Evolutionary conservation across 2,113 vertebrate genomes (phyloP), one percentile per base, ranked within the genome.

Genomic region (Tyto alba): DNA sequence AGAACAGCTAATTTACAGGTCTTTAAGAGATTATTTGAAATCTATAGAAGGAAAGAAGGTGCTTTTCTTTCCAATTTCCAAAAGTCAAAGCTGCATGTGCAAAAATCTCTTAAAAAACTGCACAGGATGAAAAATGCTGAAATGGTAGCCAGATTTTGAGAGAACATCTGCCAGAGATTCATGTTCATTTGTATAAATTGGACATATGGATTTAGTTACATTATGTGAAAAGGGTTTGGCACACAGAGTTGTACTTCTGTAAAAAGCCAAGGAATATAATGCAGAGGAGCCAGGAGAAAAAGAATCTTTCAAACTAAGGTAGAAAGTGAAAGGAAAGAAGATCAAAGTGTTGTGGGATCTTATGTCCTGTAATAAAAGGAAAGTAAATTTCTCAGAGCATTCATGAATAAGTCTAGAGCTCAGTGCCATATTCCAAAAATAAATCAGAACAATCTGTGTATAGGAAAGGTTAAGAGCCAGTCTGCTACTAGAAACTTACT

Each of bases 191-290:
- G 15, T 47, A 68, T 41, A 53, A 77, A 79, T 11, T 82, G 36
- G 80, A 81, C 86, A 91, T 86, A 87, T 15, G 95, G 74, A 62
- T 79, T 92, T 55, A 85, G 62, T 96, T 93, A 93, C 34, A 57
- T 76, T 86, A 76, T 55, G 40, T 68, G 62, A 82, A 77, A 81
- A 64, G 5, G 64, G 22, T 64, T 53, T 93, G 88, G 73, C 68
- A 45, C 25, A 60, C 10, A 50, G 26, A 86, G 68, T 25, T 63
- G 19, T 40, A 72, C 26, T 81, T 80, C 68, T 69, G 52, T n/a
- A 68, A 89, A 93, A 86, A 84, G 79, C 60, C 88, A 94, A 92
- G 40, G 60, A 94, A 90, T 76, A 60, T 11, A 80, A 59, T 23
- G 43, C 36, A 68, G 62, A 87, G 7, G 34, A 79, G 64, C 17